phyloP scores from a whole-genome alignment of 2,797 vertebrate species.

The Phalanger gymnotis region DNA sequence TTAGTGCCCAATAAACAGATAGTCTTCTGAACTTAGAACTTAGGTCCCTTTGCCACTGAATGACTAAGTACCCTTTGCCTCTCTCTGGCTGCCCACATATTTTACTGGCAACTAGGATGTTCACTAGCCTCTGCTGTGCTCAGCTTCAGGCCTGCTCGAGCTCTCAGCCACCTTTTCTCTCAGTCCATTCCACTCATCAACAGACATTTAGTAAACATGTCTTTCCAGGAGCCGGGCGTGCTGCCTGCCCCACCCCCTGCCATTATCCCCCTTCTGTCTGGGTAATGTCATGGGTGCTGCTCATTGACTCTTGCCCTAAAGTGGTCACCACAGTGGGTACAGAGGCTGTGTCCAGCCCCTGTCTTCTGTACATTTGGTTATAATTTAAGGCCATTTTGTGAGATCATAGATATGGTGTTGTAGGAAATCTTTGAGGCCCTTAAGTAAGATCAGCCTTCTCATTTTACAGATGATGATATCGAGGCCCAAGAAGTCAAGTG shows the following conservation, averaged over 20 bases:
- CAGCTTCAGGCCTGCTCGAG: too few species aligned
- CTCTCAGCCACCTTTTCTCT: neutral
- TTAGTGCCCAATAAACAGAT: conserved; percentile 9
- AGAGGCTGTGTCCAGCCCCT: neutral
- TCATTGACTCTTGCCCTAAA: conserved; percentile 42
- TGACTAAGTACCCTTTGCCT: neutral
- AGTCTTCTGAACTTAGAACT: conserved; percentile 14
- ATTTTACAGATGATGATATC: neutral
- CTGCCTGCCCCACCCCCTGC: too few species aligned
- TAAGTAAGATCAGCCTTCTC: neutral
- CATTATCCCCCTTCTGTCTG: neutral
- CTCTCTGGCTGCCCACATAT: neutral
- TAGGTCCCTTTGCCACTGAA: conserved; percentile 2
- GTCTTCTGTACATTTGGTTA: conserved; percentile 27
- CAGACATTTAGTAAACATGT: neutral
- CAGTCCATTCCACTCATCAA: neutral
- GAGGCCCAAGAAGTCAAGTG: too few species aligned
- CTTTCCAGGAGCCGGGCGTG: neutral
- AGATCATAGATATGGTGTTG: neutral
- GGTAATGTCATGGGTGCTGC: neutral
- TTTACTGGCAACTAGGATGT: neutral
- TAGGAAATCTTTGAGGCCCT: neutral
- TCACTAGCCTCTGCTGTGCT: too few species aligned
- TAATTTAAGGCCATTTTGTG: conserved; percentile 31
- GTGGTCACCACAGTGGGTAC: neutral